These are phyloP conservation scores for Cerceris ruficornis DNA, from an alignment of 2,888 invertebrate species.

Conservation along the genomic window DNA sequence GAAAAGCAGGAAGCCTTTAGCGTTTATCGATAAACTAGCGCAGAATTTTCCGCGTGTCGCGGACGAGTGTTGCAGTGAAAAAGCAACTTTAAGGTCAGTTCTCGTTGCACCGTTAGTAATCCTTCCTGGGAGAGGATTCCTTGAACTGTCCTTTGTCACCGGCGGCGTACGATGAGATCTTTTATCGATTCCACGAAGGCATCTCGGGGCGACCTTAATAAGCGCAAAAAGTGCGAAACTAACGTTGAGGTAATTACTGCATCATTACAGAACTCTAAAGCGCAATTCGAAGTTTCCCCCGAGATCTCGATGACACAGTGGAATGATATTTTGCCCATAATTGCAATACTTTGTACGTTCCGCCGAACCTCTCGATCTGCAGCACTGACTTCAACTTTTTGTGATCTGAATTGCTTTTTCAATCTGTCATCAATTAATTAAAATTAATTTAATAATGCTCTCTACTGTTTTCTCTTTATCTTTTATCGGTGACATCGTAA, in stretches of 20 bases:
- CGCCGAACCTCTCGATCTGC: no score
- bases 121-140: constrained; percentile 46
- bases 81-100: constrained; percentile 3
- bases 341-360: no score
- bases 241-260: constrained; percentile 46
- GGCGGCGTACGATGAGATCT: constrained; percentile 49
- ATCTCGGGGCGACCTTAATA: constrained; percentile 53
- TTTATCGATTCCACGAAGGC: constrained; percentile 55
- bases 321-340: background rate
- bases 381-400: no score
- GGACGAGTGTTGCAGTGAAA: background rate
- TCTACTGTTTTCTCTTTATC: no score
- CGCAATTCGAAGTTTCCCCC: constrained; percentile 27
- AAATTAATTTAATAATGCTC: no score
- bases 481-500: no score
- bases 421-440: no score
- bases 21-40: no score
- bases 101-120: constrained; percentile 53
- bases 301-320: constrained; percentile 1
- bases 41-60: no score
- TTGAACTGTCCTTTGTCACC: constrained; percentile 56
- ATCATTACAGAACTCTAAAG: constrained; percentile 23
- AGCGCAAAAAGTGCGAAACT: constrained; percentile 52
- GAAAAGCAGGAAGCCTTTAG: no score
- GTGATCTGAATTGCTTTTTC: no score